Evolutionary conservation across 2,797 vertebrate species (phyloP).

Genomic region (Sebastes paucispinis): DNA sequence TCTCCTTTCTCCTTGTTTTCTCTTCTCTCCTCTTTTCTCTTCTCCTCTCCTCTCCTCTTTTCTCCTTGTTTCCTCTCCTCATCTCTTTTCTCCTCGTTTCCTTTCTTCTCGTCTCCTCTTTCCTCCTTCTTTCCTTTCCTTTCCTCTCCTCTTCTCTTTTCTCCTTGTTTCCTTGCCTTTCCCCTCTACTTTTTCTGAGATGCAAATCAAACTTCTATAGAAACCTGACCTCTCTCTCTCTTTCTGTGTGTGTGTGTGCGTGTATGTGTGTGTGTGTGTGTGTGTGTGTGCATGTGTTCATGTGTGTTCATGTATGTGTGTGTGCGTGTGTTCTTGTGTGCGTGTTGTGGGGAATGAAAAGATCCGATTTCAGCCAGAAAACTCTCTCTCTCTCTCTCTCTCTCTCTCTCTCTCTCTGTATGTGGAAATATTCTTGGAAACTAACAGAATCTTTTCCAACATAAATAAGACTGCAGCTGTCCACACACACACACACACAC

Average conservation of each 20-base stretch:
- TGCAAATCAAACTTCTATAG: background rate
- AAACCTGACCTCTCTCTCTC: background rate
- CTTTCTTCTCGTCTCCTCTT: too few relatives aligned
- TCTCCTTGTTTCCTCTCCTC: background rate
- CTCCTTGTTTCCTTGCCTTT: background rate
- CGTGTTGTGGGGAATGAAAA: slow-evolving; percentile 74
- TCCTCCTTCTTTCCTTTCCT: too few relatives aligned
- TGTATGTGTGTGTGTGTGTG: background rate
- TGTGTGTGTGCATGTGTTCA: background rate
- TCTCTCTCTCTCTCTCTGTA: background rate
- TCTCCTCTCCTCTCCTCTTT: background rate
- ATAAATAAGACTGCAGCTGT: slow-evolving; percentile 64
- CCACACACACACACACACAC: slow-evolving; percentile 21
- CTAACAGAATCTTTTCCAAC: slow-evolving; percentile 64
- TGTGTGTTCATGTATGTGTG: background rate
- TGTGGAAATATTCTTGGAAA: slow-evolving; percentile 68
- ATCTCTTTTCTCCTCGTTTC: background rate
- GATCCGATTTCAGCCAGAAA: slow-evolving; percentile 46
- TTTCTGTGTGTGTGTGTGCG: background rate
- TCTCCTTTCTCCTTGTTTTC: too few relatives aligned
- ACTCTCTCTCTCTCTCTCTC: background rate
- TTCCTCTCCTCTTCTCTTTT: too few relatives aligned
- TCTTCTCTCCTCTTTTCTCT: too few relatives aligned
- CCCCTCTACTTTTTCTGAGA: background rate
- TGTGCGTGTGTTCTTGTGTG: background rate